Evolutionary conservation across 2,113 vertebrate genomes (phyloP).

Genomic region (Geococcyx californianus): DNA sequence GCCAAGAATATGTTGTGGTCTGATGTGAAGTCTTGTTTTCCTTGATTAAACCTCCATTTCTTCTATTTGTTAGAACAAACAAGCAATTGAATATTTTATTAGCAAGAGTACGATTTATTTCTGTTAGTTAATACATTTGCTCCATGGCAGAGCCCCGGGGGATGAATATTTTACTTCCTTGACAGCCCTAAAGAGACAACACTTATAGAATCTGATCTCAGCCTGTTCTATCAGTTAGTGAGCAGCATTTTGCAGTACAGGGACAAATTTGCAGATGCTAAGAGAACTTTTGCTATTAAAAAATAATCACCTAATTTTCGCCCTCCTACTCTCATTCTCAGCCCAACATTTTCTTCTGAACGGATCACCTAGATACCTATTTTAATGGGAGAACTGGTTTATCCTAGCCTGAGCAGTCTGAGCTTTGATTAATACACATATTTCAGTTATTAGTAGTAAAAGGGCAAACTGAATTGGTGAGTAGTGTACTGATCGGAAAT

Average conservation of each 20-base stretch:
- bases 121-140: constrained; percentile 21
- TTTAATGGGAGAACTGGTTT: not conserved
- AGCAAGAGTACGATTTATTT: not conserved
- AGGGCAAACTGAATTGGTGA: not conserved
- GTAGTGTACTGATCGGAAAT: rapidly evolving
- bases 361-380: not conserved
- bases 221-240: not conserved
- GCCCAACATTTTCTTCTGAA: not conserved
- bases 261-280: not conserved
- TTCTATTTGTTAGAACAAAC: not conserved
- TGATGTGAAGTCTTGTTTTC: constrained; percentile 32
- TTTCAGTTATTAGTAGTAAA: not conserved
- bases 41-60: constrained; percentile 42
- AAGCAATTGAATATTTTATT: constrained; percentile 41
- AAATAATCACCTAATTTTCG: not conserved
- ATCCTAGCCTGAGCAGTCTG: not conserved
- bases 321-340: not conserved
- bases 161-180: constrained; percentile 25
- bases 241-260: not conserved
- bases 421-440: not conserved
- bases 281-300: not conserved
- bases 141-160: not conserved
- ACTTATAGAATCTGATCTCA: not conserved
- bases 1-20: constrained; percentile 36
- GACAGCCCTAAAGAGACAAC: not conserved